These are phyloP conservation scores for Tillus elongatus DNA, from an alignment of 2,888 invertebrate genomes.

Conservation along the genomic window DNA sequence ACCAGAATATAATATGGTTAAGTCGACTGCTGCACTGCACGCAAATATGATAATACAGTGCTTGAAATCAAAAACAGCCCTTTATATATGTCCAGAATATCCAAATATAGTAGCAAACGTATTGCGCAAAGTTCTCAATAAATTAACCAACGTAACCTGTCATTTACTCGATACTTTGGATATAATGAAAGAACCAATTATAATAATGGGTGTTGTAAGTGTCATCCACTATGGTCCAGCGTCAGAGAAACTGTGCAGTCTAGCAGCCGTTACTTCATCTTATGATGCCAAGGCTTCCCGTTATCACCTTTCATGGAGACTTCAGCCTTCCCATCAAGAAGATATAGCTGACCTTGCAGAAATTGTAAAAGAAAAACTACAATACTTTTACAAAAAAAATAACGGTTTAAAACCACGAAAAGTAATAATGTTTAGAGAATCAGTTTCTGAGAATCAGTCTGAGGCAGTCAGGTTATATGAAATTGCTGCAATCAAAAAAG, in stretches of 20 bases:
- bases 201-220: conserved; percentile 72
- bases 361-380: conserved; percentile 52
- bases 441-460: conserved; percentile 82
- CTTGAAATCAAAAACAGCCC: too few relatives aligned
- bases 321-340: conserved; percentile 67
- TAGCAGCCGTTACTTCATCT: conserved; percentile 69
- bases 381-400: conserved; percentile 45
- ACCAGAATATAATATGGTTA: too few relatives aligned
- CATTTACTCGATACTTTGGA: too few relatives aligned
- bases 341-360: conserved; percentile 64
- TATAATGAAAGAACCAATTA: conserved; percentile 47
- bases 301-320: conserved; percentile 67
- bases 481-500: conserved; percentile 55
- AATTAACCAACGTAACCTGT: too few relatives aligned
- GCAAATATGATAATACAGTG: too few relatives aligned
- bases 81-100: too few relatives aligned
- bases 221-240: conserved; percentile 87
- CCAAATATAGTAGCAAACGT: too few relatives aligned
- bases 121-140: too few relatives aligned
- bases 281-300: conserved; percentile 55
- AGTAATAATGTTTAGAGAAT: conserved; percentile 75
- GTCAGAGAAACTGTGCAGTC: conserved; percentile 53
- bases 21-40: too few relatives aligned
- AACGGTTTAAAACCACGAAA: conserved; percentile 48
- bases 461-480: conserved; percentile 57